Evolutionary conservation across 2,888 invertebrate species (phyloP).

Genomic region (Icerya purchasi): DNA sequence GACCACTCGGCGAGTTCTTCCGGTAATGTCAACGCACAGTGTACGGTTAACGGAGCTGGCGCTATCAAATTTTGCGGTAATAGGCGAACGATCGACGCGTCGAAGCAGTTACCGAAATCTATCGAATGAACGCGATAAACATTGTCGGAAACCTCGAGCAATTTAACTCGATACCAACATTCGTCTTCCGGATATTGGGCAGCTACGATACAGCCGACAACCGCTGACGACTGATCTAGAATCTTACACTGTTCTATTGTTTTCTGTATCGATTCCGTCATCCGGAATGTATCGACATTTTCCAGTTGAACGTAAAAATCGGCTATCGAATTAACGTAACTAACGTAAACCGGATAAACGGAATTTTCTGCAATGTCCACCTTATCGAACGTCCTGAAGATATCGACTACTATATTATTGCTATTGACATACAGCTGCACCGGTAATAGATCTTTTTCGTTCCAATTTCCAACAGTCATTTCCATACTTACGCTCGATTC

Average conservation of each 20-base stretch:
- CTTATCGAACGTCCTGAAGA: no score
- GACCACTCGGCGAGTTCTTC: neutral
- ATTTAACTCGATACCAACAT: constrained; percentile 42
- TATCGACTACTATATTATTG: no score
- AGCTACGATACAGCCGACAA: constrained; percentile 34
- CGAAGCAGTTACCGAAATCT: constrained; percentile 46
- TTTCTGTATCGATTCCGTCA: constrained; percentile 3
- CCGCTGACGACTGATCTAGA: neutral
- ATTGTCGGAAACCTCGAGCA: constrained; percentile 29
- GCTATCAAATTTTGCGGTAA: constrained; percentile 38
- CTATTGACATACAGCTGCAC: no score
- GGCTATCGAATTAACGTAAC: constrained; percentile 40
- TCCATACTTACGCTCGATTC: no score
- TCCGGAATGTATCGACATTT: constrained; percentile 25
- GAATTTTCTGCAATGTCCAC: no score
- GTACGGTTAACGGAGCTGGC: constrained; percentile 36
- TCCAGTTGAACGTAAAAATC: constrained; percentile 58
- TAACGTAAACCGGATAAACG: constrained; percentile 34
- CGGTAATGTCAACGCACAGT: constrained; percentile 30
- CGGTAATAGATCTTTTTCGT: no score
- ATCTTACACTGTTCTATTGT: no score
- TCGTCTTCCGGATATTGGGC: constrained; percentile 43
- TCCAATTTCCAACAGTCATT: no score
- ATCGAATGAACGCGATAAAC: constrained; percentile 39
- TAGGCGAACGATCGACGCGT: constrained; percentile 32